Conservation (phyloP, 2,797 vertebrate species). For the Leptoclinus maculatus region DNA sequence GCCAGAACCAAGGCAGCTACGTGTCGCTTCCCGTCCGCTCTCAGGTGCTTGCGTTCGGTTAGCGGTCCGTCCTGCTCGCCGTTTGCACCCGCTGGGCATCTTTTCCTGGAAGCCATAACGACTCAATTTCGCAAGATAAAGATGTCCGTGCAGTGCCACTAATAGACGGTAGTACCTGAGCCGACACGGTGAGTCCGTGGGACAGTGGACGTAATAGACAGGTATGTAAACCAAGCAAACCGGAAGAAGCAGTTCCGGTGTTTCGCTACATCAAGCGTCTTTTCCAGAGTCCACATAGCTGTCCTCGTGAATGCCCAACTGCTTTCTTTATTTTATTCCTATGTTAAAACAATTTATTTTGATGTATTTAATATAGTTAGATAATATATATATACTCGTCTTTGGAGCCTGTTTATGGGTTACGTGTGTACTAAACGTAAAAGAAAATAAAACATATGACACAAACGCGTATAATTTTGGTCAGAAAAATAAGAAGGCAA, state of each 20-base stretch:
- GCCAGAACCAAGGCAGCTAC: slow-evolving; percentile 89
- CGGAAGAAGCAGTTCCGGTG: not conserved
- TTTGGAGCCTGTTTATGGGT: too few relatives aligned
- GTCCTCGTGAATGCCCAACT: not conserved
- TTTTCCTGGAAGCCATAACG: slow-evolving; percentile 27
- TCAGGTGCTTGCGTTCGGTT: slow-evolving; percentile 38
- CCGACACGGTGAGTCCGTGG: not conserved
- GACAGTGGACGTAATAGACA: accelerated
- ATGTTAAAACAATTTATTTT: too few relatives aligned
- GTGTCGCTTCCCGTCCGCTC: slow-evolving; percentile 60
- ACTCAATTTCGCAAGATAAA: not conserved
- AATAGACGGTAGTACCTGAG: accelerated
- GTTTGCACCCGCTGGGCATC: accelerated
- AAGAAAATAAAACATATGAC: too few relatives aligned
- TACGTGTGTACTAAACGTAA: too few relatives aligned
- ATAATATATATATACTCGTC: too few relatives aligned
- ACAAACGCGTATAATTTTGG: too few relatives aligned
- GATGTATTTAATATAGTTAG: too few relatives aligned
- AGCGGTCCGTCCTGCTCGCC: not conserved
- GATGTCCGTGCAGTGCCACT: too few relatives aligned
- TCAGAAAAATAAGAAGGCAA: too few relatives aligned
- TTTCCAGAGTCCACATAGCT: not conserved
- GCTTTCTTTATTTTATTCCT: too few relatives aligned
- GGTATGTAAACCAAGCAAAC: too few relatives aligned
- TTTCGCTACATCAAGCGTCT: accelerated